Evolutionary conservation across 2,797 vertebrate species (phyloP).

Genomic region (Neomorphus geoffroyi): DNA sequence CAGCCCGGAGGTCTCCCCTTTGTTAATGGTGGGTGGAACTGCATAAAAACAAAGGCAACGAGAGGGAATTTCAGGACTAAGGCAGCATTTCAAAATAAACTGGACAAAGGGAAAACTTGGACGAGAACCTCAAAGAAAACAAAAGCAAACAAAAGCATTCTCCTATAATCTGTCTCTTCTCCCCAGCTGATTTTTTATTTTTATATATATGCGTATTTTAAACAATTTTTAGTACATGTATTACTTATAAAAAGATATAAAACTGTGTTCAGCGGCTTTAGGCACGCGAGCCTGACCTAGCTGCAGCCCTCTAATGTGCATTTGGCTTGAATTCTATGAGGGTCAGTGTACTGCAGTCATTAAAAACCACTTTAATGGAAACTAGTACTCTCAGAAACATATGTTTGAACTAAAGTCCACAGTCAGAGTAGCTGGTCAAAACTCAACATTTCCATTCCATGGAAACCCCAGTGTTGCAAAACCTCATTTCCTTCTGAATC

Average conservation of each 20-base stretch:
- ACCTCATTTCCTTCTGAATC: not conserved
- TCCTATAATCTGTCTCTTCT: not conserved
- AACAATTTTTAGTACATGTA: not conserved
- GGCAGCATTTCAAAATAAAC: not conserved
- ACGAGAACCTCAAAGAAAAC: not conserved
- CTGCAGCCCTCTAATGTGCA: not conserved
- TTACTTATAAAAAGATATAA: not conserved
- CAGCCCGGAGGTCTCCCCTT: slow-evolving; percentile 82
- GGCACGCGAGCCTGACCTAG: not conserved
- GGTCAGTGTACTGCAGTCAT: not conserved
- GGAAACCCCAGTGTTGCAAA: slow-evolving; percentile 43
- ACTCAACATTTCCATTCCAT: slow-evolving; percentile 9
- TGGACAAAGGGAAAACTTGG: not conserved
- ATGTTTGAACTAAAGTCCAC: not conserved
- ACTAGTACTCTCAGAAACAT: not conserved
- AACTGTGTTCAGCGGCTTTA: not conserved
- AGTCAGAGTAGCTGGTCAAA: not conserved
- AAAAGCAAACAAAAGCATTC: not conserved
- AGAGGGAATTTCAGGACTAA: not conserved
- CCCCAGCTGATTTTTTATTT: not conserved
- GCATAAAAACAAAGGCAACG: slow-evolving; percentile 27
- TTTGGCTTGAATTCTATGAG: not conserved
- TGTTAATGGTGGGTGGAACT: slow-evolving; percentile 95
- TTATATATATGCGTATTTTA: not conserved
- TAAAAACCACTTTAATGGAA: not conserved